Evolutionary conservation across 1,140 invertebrate genomes (phyloP), one percentile per base, ranked within the genome.

Genomic region (Leptinotarsa texana): DNA sequence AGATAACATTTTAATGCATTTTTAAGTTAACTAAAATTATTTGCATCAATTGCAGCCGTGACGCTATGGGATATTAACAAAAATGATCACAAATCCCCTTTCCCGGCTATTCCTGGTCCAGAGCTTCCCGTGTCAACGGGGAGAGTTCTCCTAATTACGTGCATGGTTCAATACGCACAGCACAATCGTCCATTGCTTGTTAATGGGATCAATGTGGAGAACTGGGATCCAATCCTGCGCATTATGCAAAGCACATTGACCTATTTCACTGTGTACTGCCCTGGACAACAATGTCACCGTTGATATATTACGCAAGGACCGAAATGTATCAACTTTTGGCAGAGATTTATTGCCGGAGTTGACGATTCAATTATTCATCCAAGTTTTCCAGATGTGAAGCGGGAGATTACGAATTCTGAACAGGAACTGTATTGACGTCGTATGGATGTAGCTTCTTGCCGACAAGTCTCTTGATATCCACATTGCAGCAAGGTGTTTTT

Each of bases 191-290:
- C 62, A 77, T 66, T 68, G 74, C 68, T 73, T 57, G 72, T 78
- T 80, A 80, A 80, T 80, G 67, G 79, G 79, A 80, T 80, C 79
- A 80, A 80, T 80, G 79, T 78, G 61, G 74, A 76, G 68, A 63
- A 72, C 74, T 69, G 74, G 77, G 77, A 76, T 78, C 70, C 49
- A 80, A 80, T 80, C 79, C 75, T 80, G 79, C 79, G 79, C 79
- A 74, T 79, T 80, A 80, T 80, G 79, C 75, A 80, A 80, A 80
- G 75, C 79, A 80, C 77, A 75, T 79, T 80, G 79, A 80, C 79
- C 79, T 80, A 80, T 78, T 77, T 80, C 73, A 47, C 13, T 42
- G 66, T 75, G 49, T 76, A 76, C 74, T 75, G 74, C 69, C 74
- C 74, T 72, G 74, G 74, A 75, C 74, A 75, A 75, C 74, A 66